A percentile compares a stretch with the other conserved stretches of the same genome.
Conservation (phyloP, 2,797 vertebrate genomes). For the Microhierax caerulescens region DNA sequence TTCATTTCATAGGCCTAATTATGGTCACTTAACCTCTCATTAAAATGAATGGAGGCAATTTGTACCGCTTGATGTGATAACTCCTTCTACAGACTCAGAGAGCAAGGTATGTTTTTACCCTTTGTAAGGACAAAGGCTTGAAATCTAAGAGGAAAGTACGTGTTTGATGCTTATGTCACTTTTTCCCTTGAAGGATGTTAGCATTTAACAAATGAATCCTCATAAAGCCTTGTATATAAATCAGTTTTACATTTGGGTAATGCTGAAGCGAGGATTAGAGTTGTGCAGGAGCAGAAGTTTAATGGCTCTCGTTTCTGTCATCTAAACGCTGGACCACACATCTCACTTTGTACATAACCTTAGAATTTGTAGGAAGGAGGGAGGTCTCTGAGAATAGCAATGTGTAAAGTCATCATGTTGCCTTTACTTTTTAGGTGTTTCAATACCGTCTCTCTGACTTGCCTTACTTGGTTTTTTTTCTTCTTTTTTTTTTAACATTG, state of each 20-base stretch:
- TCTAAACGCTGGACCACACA: background rate
- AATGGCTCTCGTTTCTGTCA: background rate
- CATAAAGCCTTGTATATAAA: background rate
- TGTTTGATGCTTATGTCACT: background rate
- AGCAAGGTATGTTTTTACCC: background rate
- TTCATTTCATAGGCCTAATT: constrained; percentile 46
- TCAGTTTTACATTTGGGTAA: background rate
- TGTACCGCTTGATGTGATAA: background rate
- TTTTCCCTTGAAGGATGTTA: background rate
- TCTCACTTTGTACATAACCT: background rate
- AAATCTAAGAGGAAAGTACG: background rate
- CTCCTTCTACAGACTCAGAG: background rate
- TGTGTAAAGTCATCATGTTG: background rate
- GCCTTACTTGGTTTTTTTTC: background rate
- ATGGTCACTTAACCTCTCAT: constrained; percentile 50
- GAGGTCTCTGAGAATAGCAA: background rate
- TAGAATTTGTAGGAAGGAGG: background rate
- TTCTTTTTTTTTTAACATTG: background rate
- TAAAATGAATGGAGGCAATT: constrained; percentile 33
- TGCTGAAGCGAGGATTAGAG: background rate
- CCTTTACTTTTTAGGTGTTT: background rate
- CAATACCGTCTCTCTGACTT: background rate
- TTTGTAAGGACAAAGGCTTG: background rate
- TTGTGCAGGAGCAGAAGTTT: background rate
- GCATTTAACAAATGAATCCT: background rate